Conservation (phyloP, 35 echinoderm and acorn worm species). For the Stichopus chloronotus region DNA sequence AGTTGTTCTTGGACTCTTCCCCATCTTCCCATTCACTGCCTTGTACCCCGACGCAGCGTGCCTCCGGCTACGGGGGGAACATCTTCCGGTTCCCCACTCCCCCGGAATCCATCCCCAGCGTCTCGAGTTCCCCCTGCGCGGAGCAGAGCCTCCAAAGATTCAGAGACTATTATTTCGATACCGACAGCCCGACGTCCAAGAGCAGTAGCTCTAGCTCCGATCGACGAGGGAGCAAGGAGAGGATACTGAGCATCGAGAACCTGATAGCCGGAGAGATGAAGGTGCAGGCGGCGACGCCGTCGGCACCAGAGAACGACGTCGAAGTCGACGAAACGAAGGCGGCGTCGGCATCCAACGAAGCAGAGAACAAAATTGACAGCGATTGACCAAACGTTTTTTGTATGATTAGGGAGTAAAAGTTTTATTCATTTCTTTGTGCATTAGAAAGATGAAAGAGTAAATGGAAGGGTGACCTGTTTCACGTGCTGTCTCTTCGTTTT, state of each 20-base stretch:
- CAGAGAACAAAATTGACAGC: not conserved
- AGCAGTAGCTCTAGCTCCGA: conserved; percentile 48
- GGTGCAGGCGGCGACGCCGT: not conserved
- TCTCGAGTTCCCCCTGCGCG: conserved; percentile 45
- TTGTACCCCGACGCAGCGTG: conserved; percentile 89
- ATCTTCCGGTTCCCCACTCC: conserved; percentile 92
- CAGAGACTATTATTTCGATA: conserved; percentile 86
- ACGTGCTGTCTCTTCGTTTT: no score
- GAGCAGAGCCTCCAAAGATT: conserved; percentile 77
- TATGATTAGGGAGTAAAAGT: no score
- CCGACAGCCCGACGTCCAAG: conserved; percentile 49
- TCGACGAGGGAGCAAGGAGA: conserved; percentile 58
- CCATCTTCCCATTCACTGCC: conserved; percentile 87
- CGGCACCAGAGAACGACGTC: not conserved
- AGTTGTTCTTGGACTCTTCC: conserved; percentile 68
- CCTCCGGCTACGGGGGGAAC: conserved; percentile 60
- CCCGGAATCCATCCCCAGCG: conserved; percentile 60
- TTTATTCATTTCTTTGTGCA: no score
- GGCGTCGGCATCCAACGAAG: not conserved
- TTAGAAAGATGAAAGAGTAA: no score
- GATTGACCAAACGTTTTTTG: not conserved
- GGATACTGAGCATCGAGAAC: conserved; percentile 71
- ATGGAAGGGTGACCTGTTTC: no score
- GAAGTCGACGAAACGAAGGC: not conserved
- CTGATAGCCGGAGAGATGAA: conserved; percentile 39